A percentile compares a stretch with the other conserved stretches of the same genome.
These are phyloP conservation scores for Megalops atlanticus DNA, from an alignment of 2,113 vertebrate species.

Conservation along the genomic window DNA sequence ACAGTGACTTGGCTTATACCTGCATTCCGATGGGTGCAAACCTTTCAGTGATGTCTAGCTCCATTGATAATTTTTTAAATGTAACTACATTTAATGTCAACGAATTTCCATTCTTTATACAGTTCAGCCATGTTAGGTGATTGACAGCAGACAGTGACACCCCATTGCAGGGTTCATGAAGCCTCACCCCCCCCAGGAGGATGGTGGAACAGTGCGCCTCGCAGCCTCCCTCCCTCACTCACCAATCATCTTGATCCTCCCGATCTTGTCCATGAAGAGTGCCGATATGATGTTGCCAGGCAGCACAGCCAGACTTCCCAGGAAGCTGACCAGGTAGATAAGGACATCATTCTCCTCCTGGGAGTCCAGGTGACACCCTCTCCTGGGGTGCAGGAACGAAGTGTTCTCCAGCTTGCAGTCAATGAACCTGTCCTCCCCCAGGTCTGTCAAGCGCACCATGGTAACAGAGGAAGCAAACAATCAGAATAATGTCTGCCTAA, in stretches of 20 bases:
- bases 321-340: constrained; percentile 94
- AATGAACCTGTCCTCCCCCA: constrained; percentile 86
- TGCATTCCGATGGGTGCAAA: too few relatives aligned
- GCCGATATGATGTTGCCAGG: constrained; percentile 96
- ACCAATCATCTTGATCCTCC: constrained; percentile 94
- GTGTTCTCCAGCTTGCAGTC: constrained; percentile 82
- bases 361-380: constrained; percentile 85
- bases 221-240: constrained; percentile 46
- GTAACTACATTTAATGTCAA: too few relatives aligned
- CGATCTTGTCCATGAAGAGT: constrained; percentile 90
- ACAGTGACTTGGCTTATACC: too few relatives aligned
- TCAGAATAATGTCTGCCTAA: too few relatives aligned
- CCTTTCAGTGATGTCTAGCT: too few relatives aligned
- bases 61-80: too few relatives aligned
- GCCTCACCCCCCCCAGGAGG: too few relatives aligned
- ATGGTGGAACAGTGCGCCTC: background rate
- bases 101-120: too few relatives aligned
- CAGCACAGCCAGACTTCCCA: constrained; percentile 90
- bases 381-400: constrained; percentile 76
- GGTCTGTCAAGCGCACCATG: constrained; percentile 80
- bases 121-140: too few relatives aligned
- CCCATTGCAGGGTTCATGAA: too few relatives aligned
- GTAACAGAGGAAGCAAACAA: too few relatives aligned
- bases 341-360: constrained; percentile 88
- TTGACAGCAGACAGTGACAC: too few relatives aligned